Base-by-base conservation (phyloP, 2,888 invertebrate species). In the Heterodera filipjevi region DNA sequence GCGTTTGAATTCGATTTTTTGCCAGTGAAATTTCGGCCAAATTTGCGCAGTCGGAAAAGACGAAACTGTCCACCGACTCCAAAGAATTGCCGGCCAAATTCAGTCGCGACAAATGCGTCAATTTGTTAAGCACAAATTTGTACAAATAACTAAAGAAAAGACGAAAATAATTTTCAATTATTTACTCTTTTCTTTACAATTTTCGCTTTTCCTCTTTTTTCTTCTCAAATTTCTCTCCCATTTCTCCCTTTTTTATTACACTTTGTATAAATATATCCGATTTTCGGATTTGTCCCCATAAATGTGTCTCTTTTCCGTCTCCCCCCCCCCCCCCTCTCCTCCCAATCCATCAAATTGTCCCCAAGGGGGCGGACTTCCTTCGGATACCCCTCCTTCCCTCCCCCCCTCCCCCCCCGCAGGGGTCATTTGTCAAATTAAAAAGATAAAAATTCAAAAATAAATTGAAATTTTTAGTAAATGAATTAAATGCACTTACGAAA, bases 121-220 rank as follows among this genome's bases (percentile, higher is more conserved):
- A 80, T 76, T 86, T 85, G 79, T 85, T 87, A 71, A 87, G 79
- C 49, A 84, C 80, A 75, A 86, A 85, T 77, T 84, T 85, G 79
- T 84, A 84, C 30, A 83, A 71, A 77, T 30, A 3, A 32, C 16
- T 27, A 59, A 35, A 71, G 16, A 0, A 49, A 14, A 44, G 44
- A 44, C n/a, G 44, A 44, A 44, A 10, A 66, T 66, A 10, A 5
- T 10, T 5, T 32, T 27, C 19, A 16, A 19, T 1, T 2, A 6
- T 66, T 66, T 1, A 66, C 6, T 5, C 30, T n/a, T 14, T 32
- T n/a, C 0, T 66, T 66, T 32, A 0, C 12, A 14, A n/a, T 66
- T 66, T 66, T 14, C 16, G 16, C 16, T 30, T 30, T 1, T 19
- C 14, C 12, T 33, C n/a, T 77, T n/a, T 77, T 79, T 30, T n/a